Base-by-base conservation (phyloP, 2,797 vertebrate species). In the Anolis apletophallus region DNA sequence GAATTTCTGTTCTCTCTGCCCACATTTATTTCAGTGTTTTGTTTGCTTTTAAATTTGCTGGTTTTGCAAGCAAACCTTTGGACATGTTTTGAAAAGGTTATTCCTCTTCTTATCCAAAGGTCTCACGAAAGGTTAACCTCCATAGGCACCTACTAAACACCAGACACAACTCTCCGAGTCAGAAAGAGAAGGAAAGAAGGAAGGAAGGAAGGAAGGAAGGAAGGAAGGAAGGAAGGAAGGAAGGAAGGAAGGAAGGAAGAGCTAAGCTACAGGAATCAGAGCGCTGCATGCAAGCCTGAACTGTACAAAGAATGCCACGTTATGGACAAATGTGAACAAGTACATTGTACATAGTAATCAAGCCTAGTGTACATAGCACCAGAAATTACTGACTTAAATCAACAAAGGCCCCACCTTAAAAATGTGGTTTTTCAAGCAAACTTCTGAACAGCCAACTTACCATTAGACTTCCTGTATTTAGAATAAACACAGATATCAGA, bases 31-130 rank as follows among this genome's bases (percentile, higher is more conserved):
- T 86, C 34, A 72, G 69, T 34, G 32, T 72, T 68, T 17, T 73
- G 34, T 46, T 26, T 23, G 40, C 36, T 46, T 46, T 73, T 46
- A 26, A 76, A 23, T 54, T 7, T 76, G 32, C 88, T 61, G 50
- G 54, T 40, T 64, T 85, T 73, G 26, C 26, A 64, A 64, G 10
- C 26, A 29, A 64, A 64, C 3, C 61, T 64, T 29, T 64, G 61
- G 61, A 29, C 26, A 64, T 26, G 61, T 89, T 91, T 85, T 89
- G 90, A 92, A 93, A 93, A 94, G 92, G 91, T 91, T 90, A 90
- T 88, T 89, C 86, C 57, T 81, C 88, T 91, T 78, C 76, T 73
- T 16, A 77, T 87, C 90, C 67, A 81, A 88, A 87, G 90, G 86
- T 9, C 34, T 71, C 32, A 26, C 72, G 83, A 91, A 94, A 94